phyloP scores from a whole-genome alignment of 2,888 invertebrate species.

The Ecdyonurus torrentis region DNA sequence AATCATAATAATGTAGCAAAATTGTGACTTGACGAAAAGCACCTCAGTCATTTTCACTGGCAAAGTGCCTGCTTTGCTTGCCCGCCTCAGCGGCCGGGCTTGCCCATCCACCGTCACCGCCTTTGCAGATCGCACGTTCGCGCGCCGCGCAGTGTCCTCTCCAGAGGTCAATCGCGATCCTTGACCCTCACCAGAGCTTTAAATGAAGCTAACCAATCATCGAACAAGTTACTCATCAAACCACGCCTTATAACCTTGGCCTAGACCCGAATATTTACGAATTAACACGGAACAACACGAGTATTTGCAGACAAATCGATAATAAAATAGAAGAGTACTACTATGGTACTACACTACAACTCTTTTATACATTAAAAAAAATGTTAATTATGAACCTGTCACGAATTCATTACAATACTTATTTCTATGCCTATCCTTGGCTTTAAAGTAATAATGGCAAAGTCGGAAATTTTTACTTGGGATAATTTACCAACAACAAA shows the following conservation, averaged over 20 bases:
- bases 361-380: too few relatives aligned
- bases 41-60: background rate
- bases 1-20: too few relatives aligned
- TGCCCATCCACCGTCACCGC: background rate
- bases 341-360: too few relatives aligned
- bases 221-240: background rate
- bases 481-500: too few relatives aligned
- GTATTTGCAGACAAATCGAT: background rate
- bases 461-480: too few relatives aligned
- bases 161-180: background rate
- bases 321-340: background rate
- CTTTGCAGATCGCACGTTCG: background rate
- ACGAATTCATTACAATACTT: too few relatives aligned
- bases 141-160: background rate
- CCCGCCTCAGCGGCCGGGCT: background rate
- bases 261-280: conserved; percentile 3
- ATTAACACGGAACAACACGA: background rate
- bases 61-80: background rate
- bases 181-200: background rate
- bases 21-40: too few relatives aligned
- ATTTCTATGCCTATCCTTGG: too few relatives aligned
- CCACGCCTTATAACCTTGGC: conserved; percentile 1
- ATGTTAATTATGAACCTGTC: too few relatives aligned
- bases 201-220: background rate
- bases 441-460: too few relatives aligned